Base-by-base conservation (phyloP, 2,113 vertebrate species). In the Lagopus leucura region DNA sequence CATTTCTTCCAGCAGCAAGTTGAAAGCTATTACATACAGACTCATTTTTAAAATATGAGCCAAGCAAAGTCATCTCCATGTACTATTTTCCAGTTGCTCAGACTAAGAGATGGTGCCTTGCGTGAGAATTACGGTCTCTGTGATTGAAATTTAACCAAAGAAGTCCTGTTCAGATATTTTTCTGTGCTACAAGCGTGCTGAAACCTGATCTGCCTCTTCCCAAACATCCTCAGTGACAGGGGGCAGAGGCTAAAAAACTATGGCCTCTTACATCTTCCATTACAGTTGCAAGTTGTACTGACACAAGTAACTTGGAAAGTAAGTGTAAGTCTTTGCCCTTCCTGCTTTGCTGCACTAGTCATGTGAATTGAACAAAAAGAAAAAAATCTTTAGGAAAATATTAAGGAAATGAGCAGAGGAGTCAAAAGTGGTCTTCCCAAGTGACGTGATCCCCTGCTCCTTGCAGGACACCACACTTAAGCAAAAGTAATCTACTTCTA, bases 21-120 rank as follows among this genome's bases (percentile, higher is more conserved):
- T 40, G 40, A 94, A 92, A 96, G 90, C 92, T 93, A 82, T 57
- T 83, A 64, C 66, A 93, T 80, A 82, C 67, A 76, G 69, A 15
- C 22, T 97, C 67, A 93, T 93, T 96, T 93, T 91, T 94, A 93
- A 95, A 94, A 90, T 70, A 86, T 70, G 71, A 94, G 66, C 63
- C 73, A 43, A 86, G 70, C 5, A 22, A 76, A 83, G 81, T 70
- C 81, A 80, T 83, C 91, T 92, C 45, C 3, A 0, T 82, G 84
- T 82, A 73, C 66, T 54, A 28, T 88, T 78, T 88, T 89, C 63
- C 65, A 95, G 90, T 93, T 77, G 58, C 85, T 91, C 27, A 88
- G 74, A 60, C 15, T 48, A 36, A 75, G 82, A 38, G 34, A 52
- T 55, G 18, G n/a, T 80, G 67, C 12, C 71, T 84, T 69, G 90